phyloP scores from a whole-genome alignment of 2,888 invertebrate species.

The Trichogramma dendrolimi region DNA sequence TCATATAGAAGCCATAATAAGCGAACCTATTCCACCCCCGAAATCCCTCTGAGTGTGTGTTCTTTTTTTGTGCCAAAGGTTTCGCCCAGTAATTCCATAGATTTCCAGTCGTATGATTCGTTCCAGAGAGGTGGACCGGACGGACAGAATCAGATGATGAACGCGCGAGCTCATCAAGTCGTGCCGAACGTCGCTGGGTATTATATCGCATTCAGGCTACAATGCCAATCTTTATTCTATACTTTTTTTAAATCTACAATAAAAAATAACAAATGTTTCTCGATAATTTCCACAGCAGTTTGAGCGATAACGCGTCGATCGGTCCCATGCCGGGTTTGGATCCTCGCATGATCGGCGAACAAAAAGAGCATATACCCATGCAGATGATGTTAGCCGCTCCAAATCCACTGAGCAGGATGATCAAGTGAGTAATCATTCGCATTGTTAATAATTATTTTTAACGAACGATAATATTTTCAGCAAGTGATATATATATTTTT shows the following conservation, averaged over 20 bases:
- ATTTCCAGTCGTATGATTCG: conserved; percentile 60
- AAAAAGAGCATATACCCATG: conserved; percentile 31
- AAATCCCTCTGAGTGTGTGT: too few species aligned
- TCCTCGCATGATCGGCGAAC: conserved; percentile 50
- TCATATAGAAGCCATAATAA: too few species aligned
- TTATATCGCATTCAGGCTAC: not conserved
- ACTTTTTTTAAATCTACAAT: not conserved
- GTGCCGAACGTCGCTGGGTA: conserved; percentile 52
- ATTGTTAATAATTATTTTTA: not conserved
- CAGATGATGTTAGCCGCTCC: not conserved
- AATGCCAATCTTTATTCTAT: not conserved
- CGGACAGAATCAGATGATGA: conserved; percentile 59
- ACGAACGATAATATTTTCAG: not conserved
- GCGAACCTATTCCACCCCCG: too few species aligned
- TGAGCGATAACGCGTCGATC: conserved; percentile 44
- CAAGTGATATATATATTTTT: not conserved
- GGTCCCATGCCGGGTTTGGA: conserved; percentile 43
- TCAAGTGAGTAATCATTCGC: too few species aligned
- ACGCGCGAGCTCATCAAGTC: conserved; percentile 52
- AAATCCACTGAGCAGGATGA: not conserved
- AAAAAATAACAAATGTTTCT: not conserved
- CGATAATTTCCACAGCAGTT: conserved; percentile 36
- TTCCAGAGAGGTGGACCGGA: conserved; percentile 55
- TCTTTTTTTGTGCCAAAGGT: conserved; percentile 38
- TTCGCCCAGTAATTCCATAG: conserved; percentile 55